These are phyloP conservation scores for Andrena camellia DNA, from an alignment of 2,888 invertebrate species.

Conservation along the genomic window DNA sequence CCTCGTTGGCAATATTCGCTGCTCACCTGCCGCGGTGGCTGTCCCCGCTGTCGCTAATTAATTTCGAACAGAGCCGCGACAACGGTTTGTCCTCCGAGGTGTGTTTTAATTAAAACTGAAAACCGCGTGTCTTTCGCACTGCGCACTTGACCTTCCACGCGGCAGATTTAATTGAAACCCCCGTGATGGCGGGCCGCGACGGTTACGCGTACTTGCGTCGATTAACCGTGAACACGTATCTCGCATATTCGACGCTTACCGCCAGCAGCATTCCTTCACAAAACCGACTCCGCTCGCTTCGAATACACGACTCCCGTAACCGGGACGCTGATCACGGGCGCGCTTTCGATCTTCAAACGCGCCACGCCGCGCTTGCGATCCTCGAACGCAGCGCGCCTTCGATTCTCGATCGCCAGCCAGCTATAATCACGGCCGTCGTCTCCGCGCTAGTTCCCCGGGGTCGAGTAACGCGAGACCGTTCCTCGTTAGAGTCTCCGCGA, in stretches of 20 bases:
- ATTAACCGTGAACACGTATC: constrained; percentile 38
- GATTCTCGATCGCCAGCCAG: constrained; percentile 29
- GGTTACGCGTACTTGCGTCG: constrained; percentile 63
- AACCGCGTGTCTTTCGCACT: constrained; percentile 56
- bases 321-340: background rate
- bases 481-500: no score
- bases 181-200: constrained; percentile 46
- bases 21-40: constrained; percentile 25
- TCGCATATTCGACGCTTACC: constrained; percentile 56
- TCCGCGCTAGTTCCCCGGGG: background rate
- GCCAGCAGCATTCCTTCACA: constrained; percentile 39
- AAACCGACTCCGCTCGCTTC: background rate
- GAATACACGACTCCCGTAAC: background rate
- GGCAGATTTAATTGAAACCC: constrained; percentile 66
- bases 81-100: constrained; percentile 52
- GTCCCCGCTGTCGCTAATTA: constrained; percentile 59
- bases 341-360: background rate
- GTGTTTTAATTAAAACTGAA: constrained; percentile 68
- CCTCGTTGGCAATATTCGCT: constrained; percentile 10
- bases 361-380: background rate
- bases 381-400: background rate
- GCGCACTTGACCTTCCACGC: constrained; percentile 70
- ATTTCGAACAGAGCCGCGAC: constrained; percentile 61
- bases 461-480: background rate
- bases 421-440: background rate